phyloP scores from a whole-genome alignment of 2,113 vertebrate species.

The Bagarius yarrelli region DNA sequence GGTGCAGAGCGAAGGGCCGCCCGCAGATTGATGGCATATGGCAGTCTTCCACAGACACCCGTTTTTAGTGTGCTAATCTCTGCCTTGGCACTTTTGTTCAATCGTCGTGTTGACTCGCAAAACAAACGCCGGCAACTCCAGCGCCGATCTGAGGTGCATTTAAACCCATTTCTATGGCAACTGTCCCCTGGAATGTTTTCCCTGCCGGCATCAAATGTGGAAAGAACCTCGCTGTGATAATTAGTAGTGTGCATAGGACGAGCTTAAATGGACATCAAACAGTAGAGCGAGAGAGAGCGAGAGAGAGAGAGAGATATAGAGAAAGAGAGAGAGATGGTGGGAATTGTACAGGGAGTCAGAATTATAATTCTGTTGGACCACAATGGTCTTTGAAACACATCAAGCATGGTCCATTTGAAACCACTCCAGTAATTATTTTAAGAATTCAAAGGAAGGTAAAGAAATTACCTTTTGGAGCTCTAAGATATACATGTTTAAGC shows the following conservation, averaged over 20 bases:
- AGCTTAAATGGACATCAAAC: constrained; percentile 67
- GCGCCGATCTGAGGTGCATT: constrained; percentile 58
- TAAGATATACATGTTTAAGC: constrained; percentile 52
- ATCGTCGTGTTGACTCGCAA: constrained; percentile 52
- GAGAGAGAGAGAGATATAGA: background rate
- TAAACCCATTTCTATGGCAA: constrained; percentile 64
- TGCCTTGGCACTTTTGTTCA: constrained; percentile 57
- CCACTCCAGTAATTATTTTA: constrained; percentile 64
- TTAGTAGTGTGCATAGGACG: constrained; percentile 58
- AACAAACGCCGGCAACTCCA: constrained; percentile 57
- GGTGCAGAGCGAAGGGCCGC: constrained; percentile 55
- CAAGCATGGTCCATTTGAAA: constrained; percentile 60
- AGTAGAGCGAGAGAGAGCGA: constrained; percentile 50
- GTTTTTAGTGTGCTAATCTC: constrained; percentile 64
- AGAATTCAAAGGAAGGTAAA: constrained; percentile 60
- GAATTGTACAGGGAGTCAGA: constrained; percentile 64
- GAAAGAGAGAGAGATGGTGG: constrained; percentile 5
- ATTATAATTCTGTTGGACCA: constrained; percentile 60
- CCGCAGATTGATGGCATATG: constrained; percentile 56
- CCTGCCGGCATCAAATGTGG: constrained; percentile 65
- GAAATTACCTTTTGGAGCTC: constrained; percentile 61
- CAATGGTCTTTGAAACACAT: constrained; percentile 66
- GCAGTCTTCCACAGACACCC: constrained; percentile 56
- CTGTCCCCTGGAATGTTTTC: constrained; percentile 65
- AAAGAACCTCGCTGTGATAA: constrained; percentile 61